These are phyloP conservation scores for Argya squamiceps DNA, from an alignment of 2,797 vertebrate genomes.

Conservation along the genomic window DNA sequence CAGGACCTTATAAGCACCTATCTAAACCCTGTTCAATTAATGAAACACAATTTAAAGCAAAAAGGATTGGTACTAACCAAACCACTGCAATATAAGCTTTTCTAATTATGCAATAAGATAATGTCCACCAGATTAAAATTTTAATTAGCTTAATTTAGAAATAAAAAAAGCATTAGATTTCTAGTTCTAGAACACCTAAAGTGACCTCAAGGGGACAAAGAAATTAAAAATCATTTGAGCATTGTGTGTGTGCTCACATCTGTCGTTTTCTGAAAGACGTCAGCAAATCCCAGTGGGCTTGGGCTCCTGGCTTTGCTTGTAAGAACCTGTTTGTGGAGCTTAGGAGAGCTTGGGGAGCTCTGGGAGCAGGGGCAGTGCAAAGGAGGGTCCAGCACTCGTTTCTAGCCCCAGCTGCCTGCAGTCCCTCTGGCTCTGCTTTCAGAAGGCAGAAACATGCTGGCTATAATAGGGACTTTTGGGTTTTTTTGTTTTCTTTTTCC, in stretches of 20 bases:
- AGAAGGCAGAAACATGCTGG: background rate
- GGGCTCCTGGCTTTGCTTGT: background rate
- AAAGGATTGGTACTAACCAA: background rate
- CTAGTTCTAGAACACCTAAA: constrained; percentile 1
- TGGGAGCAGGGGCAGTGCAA: background rate
- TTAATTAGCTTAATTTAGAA: constrained; percentile 55
- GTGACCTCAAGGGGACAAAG: background rate
- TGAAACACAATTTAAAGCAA: background rate
- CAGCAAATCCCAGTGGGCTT: background rate
- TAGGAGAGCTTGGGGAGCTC: background rate
- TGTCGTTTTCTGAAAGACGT: background rate
- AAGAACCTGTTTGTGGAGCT: background rate
- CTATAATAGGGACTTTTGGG: background rate
- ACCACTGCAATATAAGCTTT: background rate
- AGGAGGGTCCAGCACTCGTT: background rate
- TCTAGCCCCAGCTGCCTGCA: background rate
- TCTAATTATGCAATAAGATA: constrained; percentile 18
- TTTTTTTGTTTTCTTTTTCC: background rate
- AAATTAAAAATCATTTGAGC: background rate
- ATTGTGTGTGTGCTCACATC: background rate
- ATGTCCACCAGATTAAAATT: constrained; percentile 41
- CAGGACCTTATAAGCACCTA: background rate
- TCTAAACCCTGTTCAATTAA: constrained; percentile 29
- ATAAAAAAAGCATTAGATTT: background rate
- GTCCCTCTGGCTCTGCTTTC: background rate